Conservation (phyloP, 2,113 vertebrate genomes). For the Litocranius walleri region DNA sequence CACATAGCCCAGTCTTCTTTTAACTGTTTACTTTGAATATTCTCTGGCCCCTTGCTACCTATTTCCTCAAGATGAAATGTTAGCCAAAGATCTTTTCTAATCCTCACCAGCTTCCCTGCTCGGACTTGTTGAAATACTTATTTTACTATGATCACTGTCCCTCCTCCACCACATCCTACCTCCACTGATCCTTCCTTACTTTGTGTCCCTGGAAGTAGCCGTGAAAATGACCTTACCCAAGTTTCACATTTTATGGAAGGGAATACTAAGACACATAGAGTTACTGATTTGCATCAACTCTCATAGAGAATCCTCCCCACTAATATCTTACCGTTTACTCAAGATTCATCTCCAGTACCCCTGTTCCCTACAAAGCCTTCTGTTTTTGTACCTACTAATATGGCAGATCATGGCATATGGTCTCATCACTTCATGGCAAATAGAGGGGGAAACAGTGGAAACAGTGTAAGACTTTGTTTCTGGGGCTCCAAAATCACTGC, state of each 20-base stretch:
- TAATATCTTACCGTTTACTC: not conserved
- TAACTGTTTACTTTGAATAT: not conserved
- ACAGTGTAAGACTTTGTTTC: too few relatives aligned
- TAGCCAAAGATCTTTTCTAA: not conserved
- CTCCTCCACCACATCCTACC: not conserved
- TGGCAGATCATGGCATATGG: too few relatives aligned
- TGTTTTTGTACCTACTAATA: not conserved
- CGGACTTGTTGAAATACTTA: not conserved
- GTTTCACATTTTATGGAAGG: not conserved
- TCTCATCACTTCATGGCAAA: too few relatives aligned
- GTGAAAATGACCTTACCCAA: not conserved
- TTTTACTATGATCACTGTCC: not conserved
- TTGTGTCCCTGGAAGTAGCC: not conserved
- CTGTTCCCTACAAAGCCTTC: not conserved
- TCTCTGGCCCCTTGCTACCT: not conserved
- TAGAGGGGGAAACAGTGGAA: too few relatives aligned
- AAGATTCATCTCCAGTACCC: not conserved
- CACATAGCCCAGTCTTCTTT: not conserved
- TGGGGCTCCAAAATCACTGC: too few relatives aligned
- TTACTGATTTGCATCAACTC: not conserved
- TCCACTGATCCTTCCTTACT: not conserved
- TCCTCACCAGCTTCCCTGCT: not conserved
- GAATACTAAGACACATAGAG: not conserved
- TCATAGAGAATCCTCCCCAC: not conserved
- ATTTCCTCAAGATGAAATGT: not conserved